Percentiles rank a stretch among this genome's conserved stretches.
Conservation (phyloP, 2,888 invertebrate species). For the Ectemnius cavifrons region DNA sequence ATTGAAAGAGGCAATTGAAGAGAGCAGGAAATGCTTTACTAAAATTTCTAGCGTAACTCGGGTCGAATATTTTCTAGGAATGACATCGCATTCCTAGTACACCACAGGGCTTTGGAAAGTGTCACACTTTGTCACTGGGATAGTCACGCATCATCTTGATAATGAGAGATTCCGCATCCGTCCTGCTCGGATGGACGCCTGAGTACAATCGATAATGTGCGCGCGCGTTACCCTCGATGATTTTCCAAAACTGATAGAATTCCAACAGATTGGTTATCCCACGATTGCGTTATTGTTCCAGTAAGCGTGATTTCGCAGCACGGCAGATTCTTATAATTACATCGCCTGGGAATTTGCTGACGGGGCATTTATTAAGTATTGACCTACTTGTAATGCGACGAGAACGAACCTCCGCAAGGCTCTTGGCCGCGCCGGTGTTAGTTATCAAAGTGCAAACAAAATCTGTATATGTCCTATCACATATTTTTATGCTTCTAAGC, state of each 20-base stretch:
- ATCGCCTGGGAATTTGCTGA: conserved; percentile 1
- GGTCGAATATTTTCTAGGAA: too few species aligned
- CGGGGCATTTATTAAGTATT: not conserved
- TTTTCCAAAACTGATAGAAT: not conserved
- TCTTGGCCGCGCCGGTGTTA: not conserved
- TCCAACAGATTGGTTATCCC: not conserved
- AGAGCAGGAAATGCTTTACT: too few species aligned
- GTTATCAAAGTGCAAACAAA: conserved; percentile 9
- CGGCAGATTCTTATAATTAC: conserved; percentile 4
- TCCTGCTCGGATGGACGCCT: not conserved
- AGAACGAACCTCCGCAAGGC: not conserved
- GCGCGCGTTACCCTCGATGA: not conserved
- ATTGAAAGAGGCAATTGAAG: too few species aligned
- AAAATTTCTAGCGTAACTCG: too few species aligned
- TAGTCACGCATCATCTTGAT: conserved; percentile 29
- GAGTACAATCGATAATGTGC: conserved; percentile 18
- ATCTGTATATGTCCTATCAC: not conserved
- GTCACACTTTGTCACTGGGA: conserved; percentile 38
- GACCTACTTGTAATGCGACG: conserved; percentile 6
- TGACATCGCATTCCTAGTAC: conserved; percentile 22
- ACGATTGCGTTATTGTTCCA: conserved; percentile 3
- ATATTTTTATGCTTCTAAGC: too few species aligned
- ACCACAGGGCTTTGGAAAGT: conserved; percentile 40
- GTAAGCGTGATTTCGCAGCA: not conserved
- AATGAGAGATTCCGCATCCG: conserved; percentile 22